Conservation (phyloP, 1,140 invertebrate species). For the Drosophila repletoides region DNA sequence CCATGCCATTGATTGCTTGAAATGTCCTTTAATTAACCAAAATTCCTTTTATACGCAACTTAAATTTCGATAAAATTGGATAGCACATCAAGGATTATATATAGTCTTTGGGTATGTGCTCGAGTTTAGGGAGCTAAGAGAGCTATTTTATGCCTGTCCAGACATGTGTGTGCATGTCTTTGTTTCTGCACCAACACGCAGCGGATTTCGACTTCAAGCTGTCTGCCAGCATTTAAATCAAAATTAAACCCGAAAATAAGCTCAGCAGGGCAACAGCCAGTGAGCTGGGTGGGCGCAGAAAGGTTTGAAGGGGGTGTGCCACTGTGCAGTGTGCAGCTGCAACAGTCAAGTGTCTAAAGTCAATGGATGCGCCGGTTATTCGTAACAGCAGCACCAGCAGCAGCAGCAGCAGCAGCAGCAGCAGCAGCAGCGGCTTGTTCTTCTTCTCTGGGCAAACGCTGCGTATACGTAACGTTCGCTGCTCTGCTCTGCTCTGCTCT, state of each 20-base stretch:
- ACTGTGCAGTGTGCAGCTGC: slow-evolving; percentile 23
- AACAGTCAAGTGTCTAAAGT: slow-evolving; percentile 66
- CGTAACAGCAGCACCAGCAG: no score
- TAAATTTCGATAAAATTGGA: slow-evolving; percentile 59
- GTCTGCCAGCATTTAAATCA: slow-evolving; percentile 75
- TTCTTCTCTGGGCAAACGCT: slow-evolving; percentile 29
- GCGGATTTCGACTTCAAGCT: slow-evolving; percentile 58
- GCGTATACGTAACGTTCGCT: slow-evolving; percentile 76
- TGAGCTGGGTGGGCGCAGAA: neutral
- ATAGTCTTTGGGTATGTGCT: no score
- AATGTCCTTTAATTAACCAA: slow-evolving; percentile 64
- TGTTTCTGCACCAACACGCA: slow-evolving; percentile 63
- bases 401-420: no score
- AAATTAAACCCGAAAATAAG: slow-evolving; percentile 78
- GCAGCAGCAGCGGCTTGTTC: no score
- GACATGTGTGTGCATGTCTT: slow-evolving; percentile 47
- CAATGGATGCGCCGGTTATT: slow-evolving; percentile 29
- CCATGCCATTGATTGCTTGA: no score
- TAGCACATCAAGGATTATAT: neutral
- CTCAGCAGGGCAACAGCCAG: no score
- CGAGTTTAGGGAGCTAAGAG: neutral
- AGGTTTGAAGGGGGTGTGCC: neutral
- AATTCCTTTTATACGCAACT: slow-evolving; percentile 45
- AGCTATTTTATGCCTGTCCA: slow-evolving; percentile 46
- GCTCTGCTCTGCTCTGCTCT: no score